A percentile compares a stretch with the other conserved stretches of the same genome.
Conservation (phyloP, 2,888 invertebrate genomes). For the Clistopyga incitator region DNA sequence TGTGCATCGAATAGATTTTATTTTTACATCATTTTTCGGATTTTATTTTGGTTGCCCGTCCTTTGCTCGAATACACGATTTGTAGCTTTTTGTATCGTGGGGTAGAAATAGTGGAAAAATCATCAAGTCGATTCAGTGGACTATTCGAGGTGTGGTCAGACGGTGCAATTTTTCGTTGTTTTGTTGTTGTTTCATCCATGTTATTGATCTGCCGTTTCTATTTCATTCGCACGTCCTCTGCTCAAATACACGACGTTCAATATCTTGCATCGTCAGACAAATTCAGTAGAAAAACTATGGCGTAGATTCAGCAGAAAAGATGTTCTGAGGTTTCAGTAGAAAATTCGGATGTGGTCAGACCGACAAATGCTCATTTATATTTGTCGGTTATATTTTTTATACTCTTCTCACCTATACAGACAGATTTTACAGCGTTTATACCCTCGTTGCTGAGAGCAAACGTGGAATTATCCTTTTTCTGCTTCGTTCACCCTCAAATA, state of each 20-base stretch:
- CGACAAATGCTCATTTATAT: not conserved
- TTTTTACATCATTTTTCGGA: not conserved
- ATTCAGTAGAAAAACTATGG: not conserved
- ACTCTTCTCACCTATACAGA: not conserved
- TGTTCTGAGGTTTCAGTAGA: conserved; percentile 32
- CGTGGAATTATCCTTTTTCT: not conserved
- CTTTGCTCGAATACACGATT: not conserved
- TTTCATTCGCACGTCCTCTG: conserved; percentile 7
- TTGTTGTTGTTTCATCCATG: not conserved
- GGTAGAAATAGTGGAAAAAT: not conserved
- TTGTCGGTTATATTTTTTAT: not conserved
- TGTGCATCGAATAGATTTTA: conserved; percentile 28
- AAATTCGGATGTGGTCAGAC: conserved; percentile 39
- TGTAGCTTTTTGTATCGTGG: conserved; percentile 12
- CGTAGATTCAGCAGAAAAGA: conserved; percentile 37
- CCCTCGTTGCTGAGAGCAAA: not conserved
- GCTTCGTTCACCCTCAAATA: not conserved
- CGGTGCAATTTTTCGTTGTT: not conserved
- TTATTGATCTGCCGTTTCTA: not conserved
- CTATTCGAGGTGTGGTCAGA: conserved; percentile 32
- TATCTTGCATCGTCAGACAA: not conserved
- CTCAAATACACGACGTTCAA: not conserved
- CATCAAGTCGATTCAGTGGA: conserved; percentile 19
- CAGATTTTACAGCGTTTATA: not conserved
- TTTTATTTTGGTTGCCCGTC: not conserved